phyloP scores from a whole-genome alignment of 2,888 invertebrate species.

The Mantis religiosa region DNA sequence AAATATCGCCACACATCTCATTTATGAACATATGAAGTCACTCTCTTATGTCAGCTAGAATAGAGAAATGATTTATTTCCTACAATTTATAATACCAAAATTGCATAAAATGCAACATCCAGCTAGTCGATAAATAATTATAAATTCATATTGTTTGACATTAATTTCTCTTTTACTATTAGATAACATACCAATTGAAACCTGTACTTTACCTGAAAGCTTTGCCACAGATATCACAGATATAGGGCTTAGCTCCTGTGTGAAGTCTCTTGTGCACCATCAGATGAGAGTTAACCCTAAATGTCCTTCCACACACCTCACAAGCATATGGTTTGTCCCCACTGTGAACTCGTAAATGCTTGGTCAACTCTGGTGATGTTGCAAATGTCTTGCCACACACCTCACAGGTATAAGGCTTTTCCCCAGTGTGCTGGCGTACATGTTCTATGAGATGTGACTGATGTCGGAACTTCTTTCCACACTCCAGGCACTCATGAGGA shows the following conservation, averaged over 20 bases:
- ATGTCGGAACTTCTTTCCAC: not conserved
- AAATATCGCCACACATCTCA: too few species aligned
- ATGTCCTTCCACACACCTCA: slow-evolving; percentile 5
- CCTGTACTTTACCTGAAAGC: not conserved
- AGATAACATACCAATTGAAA: too few species aligned
- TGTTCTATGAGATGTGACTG: not conserved
- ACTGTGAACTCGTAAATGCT: slow-evolving; percentile 3
- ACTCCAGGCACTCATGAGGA: not conserved
- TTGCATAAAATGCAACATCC: too few species aligned
- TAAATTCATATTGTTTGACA: too few species aligned
- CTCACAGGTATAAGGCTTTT: not conserved
- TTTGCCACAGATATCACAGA: slow-evolving; percentile 2
- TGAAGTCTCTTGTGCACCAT: not conserved
- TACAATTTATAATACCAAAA: too few species aligned
- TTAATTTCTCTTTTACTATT: too few species aligned
- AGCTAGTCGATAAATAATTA: too few species aligned
- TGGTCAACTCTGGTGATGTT: not conserved
- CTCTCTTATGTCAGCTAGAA: too few species aligned
- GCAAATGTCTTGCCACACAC: not conserved
- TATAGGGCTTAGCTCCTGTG: slow-evolving; percentile 3
- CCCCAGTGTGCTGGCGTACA: not conserved
- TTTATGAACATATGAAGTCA: too few species aligned
- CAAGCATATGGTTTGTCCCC: slow-evolving; percentile 10
- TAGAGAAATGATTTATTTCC: too few species aligned
- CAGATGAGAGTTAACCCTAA: not conserved